These are phyloP conservation scores for Sipha flava DNA, from an alignment of 1,140 invertebrate genomes.

Conservation along the genomic window DNA sequence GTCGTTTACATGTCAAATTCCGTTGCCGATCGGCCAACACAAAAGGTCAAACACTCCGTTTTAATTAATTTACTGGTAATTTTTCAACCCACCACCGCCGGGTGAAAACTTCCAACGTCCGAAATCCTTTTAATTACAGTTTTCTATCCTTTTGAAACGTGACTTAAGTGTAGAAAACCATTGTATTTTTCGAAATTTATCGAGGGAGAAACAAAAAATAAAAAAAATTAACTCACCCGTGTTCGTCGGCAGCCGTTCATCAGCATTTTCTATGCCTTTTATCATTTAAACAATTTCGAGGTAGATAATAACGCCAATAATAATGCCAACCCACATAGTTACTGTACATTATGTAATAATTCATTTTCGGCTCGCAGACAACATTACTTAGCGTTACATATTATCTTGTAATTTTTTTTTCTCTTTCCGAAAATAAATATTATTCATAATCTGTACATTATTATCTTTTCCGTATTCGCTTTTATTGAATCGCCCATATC, in stretches of 20 bases:
- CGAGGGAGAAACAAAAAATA: background rate
- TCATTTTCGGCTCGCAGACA: background rate
- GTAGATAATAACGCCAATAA: background rate
- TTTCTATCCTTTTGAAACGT: background rate
- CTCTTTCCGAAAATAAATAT: background rate
- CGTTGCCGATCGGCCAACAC: background rate
- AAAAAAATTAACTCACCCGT: background rate
- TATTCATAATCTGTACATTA: background rate
- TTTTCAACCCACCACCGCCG: background rate
- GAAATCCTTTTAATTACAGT: background rate
- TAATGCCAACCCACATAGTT: background rate
- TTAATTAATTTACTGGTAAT: slow-evolving; percentile 23
- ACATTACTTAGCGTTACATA: background rate
- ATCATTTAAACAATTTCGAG: background rate
- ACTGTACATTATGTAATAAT: background rate
- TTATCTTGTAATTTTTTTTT: too few relatives aligned
- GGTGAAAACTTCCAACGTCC: background rate
- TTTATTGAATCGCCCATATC: too few relatives aligned
- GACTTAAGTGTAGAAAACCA: background rate
- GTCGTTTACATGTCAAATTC: background rate
- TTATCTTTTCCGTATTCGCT: background rate
- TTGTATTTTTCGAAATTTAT: background rate
- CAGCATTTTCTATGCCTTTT: background rate
- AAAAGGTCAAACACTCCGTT: slow-evolving; percentile 13
- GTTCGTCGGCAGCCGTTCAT: background rate